Base-by-base conservation (phyloP, 2,888 invertebrate genomes). In the Mellilla xanthometata region DNA sequence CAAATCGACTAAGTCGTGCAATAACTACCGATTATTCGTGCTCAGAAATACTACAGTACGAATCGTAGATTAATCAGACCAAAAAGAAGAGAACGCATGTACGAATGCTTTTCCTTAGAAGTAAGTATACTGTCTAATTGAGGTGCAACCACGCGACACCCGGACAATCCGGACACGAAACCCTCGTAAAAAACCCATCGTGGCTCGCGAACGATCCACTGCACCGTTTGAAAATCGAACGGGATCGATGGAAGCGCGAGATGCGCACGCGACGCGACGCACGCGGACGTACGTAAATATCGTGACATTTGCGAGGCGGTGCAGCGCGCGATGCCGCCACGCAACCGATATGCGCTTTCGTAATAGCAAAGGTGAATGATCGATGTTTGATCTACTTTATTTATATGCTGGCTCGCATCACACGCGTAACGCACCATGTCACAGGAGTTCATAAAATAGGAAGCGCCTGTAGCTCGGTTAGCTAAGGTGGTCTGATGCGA, bases 271-370 rank as follows among this genome's bases (percentile, higher is more conserved):
- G 71, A 64, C 62, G 58, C 61, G 33, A 52, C 49, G 47, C 56
- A 59, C 48, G 58, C 64, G 72, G 72, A 75, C n/a, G n/a, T n/a
- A n/a, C 81, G 65, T 73, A 83, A 85, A 86, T 85, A 85, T 77
- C 81, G 68, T 78, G 82, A 81, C 81, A 83, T 83, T 81, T 81
- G 70, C 70, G 52, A 78, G 76, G 67, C 66, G 48, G 39, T 50
- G 56, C 60, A 39, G 49, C 40, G 33, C 47, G 45, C 46, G 56
- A 49, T 43, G 43, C 42, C 62, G 59, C 53, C 58, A 49, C 62
- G 61, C 59, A 58, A 55, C 46, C 34, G 41, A 47, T 38, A 41
- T 42, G 38, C 52, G 47, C 58, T 62, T 63, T 64, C 62, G 59
- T 57, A 60, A 60, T 56, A 60, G 49, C 49, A 56, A 68, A 81